Conservation (phyloP, 2,113 vertebrate genomes). For the Sapayoa aenigma region DNA sequence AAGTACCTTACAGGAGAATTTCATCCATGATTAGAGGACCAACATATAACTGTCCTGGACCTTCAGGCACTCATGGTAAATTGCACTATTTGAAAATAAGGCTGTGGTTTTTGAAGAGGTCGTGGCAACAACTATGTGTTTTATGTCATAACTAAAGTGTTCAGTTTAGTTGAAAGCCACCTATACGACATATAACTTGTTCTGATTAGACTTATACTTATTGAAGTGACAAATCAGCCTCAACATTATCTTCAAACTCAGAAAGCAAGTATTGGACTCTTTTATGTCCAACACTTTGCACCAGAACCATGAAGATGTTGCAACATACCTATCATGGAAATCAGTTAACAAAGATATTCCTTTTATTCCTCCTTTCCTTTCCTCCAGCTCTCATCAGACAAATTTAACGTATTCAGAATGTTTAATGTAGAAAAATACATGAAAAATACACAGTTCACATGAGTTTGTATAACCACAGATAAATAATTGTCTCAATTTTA, state of each 20-base stretch:
- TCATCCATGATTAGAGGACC: neutral
- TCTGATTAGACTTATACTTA: neutral
- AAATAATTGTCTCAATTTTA: neutral
- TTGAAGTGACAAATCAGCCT: neutral
- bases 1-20: neutral
- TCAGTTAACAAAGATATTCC: neutral
- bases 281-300: neutral
- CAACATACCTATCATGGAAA: neutral
- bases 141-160: neutral
- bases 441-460: neutral
- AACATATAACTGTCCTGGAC: neutral
- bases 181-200: neutral
- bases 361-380: neutral
- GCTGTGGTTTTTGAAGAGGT: neutral
- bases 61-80: neutral
- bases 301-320: neutral
- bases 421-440: neutral
- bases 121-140: neutral
- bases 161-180: neutral
- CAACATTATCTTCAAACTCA: neutral
- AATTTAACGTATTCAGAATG: neutral
- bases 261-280: neutral
- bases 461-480: neutral
- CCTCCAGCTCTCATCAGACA: neutral
- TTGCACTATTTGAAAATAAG: neutral